These are phyloP conservation scores for Calliopum simillimum DNA, from an alignment of 2,888 invertebrate genomes.

Conservation along the genomic window DNA sequence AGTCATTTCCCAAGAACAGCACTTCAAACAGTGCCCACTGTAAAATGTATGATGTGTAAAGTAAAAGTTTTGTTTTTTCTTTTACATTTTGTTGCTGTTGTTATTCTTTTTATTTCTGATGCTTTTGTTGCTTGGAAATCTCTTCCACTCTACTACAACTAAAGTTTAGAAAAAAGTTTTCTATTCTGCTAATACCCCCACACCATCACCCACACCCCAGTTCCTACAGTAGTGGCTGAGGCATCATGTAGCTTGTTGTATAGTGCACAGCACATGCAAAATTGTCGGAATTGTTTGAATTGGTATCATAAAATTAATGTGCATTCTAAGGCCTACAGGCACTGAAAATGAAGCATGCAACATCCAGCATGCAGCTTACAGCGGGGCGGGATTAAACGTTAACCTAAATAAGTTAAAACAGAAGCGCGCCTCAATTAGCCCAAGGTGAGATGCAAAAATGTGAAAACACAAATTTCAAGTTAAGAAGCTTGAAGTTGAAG, in stretches of 20 bases:
- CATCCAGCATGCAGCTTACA: conserved; percentile 6
- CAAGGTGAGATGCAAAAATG: conserved; percentile 15
- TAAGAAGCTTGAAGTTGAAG: background rate
- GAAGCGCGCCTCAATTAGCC: conserved; percentile 7
- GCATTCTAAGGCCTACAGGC: conserved; percentile 5
- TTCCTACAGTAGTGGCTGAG: background rate
- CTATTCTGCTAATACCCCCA: background rate
- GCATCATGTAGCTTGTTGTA: background rate
- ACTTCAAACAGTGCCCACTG: no score
- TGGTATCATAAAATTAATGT: conserved; percentile 22
- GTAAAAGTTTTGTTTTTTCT: no score
- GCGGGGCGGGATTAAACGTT: background rate
- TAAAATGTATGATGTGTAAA: no score
- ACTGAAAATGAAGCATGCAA: background rate
- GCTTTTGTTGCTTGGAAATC: background rate
- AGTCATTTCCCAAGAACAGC: no score
- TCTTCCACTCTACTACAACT: background rate
- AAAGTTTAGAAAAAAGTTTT: conserved; percentile 15
- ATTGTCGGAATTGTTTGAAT: conserved; percentile 20
- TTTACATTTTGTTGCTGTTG: conserved; percentile 6
- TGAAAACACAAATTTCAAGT: background rate
- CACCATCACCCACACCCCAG: background rate
- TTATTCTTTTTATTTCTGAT: background rate
- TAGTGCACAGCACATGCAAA: conserved; percentile 18
- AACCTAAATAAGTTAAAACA: background rate